Base-by-base conservation (phyloP, 2,113 vertebrate species). In the Hippocampus abdominalis region DNA sequence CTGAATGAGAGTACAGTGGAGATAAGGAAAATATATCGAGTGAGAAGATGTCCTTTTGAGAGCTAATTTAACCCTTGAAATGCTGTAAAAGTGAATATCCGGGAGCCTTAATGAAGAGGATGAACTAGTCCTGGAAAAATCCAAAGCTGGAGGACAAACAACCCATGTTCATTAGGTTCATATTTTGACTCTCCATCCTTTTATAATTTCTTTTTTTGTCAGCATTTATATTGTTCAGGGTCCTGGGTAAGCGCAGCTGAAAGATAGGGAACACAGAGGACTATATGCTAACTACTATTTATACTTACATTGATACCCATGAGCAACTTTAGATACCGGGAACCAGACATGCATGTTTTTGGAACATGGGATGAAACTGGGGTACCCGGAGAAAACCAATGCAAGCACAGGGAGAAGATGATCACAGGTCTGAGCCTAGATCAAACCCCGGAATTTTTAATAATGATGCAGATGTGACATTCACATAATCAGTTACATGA, bases 1-100 rank as follows among this genome's bases (percentile, higher is more conserved):
- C 97, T 98, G 88, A 6, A 68, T 10, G 11, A 29, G 13, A 27
- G 32, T 23, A 1, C 20, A 36, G 15, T 21, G 12, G 18, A 21
- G 10, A 68, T 12, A 2, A 39, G 3, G 9, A 53, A 10, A 42
- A 68, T 8, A 20, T 56, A 12, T 3, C 21, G 6, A 8, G 21
- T 66, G 25, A 23, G 63, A 21, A 74, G 20, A 68, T 21, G 21
- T 3, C 18, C 21, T 3, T 1, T n/a, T 9, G 63, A 70, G 18
- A 1, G 21, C 2, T 40, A 11, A 2, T 0, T 74, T 16, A 68
- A 79, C 74, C 70, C 66, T 68, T 69, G 70, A 80, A 66, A 83
- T 15, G 61, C 64, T 77, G 74, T 56, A 60, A 70, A 36, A 73
- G 73, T 64, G 29, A 42, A 20, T 20, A 46, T 75, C 64, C 73